Percentiles rank a stretch among this genome's conserved stretches.
Conservation (phyloP, 1,140 invertebrate genomes). For the Asbolus verrucosus region DNA sequence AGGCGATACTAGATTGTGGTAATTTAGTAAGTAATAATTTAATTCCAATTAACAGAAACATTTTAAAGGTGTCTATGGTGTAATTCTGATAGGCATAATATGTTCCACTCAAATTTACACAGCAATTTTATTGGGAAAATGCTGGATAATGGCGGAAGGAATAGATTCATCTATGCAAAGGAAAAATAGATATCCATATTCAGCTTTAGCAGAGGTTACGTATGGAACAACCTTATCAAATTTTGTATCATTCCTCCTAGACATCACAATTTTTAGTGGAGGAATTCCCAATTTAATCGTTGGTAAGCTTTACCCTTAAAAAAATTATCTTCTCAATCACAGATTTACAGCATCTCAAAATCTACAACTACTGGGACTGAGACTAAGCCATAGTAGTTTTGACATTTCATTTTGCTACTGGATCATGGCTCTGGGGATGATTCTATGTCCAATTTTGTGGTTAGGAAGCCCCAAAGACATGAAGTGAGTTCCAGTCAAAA, state of each 20-base stretch:
- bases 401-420: slow-evolving; percentile 82
- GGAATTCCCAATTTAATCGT: slow-evolving; percentile 83
- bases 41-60: slow-evolving; percentile 32
- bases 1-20: slow-evolving; percentile 80
- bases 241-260: slow-evolving; percentile 75
- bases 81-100: slow-evolving; percentile 75
- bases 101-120: slow-evolving; percentile 82
- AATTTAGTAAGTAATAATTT: slow-evolving; percentile 53
- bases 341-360: slow-evolving; percentile 77
- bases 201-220: slow-evolving; percentile 80
- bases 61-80: slow-evolving; percentile 75
- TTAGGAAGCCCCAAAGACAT: slow-evolving; percentile 86
- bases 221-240: slow-evolving; percentile 71
- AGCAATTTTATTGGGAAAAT: slow-evolving; percentile 76
- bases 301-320: slow-evolving; percentile 67
- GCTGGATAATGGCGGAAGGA: slow-evolving; percentile 78
- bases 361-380: slow-evolving; percentile 77
- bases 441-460: slow-evolving; percentile 83
- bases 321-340: neutral
- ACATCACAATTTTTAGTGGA: slow-evolving; percentile 79
- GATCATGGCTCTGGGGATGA: slow-evolving; percentile 76
- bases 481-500: slow-evolving; percentile 73
- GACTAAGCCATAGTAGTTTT: slow-evolving; percentile 72
- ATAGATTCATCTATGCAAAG: slow-evolving; percentile 74
- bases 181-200: slow-evolving; percentile 81